Evolutionary conservation across 2,888 invertebrate genomes (phyloP).

Genomic region (Agrotis puta): DNA sequence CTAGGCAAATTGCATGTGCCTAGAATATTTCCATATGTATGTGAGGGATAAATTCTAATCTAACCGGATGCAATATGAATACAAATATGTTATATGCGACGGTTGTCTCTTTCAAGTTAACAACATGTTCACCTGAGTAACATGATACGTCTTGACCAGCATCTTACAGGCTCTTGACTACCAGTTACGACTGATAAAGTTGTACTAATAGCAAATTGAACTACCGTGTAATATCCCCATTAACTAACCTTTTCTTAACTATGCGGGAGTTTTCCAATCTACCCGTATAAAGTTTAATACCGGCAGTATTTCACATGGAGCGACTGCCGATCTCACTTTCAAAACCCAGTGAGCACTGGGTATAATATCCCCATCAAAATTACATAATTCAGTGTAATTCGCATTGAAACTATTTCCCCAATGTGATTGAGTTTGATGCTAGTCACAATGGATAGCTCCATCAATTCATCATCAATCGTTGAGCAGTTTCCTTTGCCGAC

Average conservation of each 20-base stretch:
- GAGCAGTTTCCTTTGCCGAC: conserved; percentile 33
- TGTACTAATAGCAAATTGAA: not conserved
- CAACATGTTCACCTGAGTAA: not conserved
- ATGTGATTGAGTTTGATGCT: conserved; percentile 13
- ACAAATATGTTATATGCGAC: not conserved
- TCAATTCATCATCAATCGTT: no score
- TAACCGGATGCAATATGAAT: not conserved
- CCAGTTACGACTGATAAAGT: no score
- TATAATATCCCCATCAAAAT: not conserved
- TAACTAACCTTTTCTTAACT: no score
- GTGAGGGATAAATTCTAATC: not conserved
- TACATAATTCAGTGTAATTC: conserved; percentile 7
- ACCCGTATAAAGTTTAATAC: no score
- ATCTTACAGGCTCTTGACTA: no score
- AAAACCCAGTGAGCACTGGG: no score
- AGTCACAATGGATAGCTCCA: conserved; percentile 29
- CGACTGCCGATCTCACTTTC: no score
- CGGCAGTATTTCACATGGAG: no score
- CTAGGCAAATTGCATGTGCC: not conserved
- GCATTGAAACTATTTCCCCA: conserved; percentile 10
- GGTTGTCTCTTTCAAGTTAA: not conserved
- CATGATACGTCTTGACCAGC: not conserved
- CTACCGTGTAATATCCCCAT: not conserved
- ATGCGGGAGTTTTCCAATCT: no score
- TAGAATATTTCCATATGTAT: not conserved